Evolutionary conservation across 2,888 invertebrate species (phyloP), one percentile per base, ranked within the genome.

Genomic region (Bugulina stolonifera): DNA sequence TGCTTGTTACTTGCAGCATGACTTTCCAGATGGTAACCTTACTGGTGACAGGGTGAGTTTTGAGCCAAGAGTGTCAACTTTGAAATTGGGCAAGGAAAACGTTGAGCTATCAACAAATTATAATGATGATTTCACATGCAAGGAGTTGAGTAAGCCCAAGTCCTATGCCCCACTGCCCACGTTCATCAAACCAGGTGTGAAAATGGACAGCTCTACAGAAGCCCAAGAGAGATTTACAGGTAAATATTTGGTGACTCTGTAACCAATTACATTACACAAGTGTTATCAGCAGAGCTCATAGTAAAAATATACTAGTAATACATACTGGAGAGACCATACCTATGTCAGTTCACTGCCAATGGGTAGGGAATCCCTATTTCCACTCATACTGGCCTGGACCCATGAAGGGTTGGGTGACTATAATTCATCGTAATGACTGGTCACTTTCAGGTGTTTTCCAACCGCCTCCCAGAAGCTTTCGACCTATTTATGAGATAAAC

Each of bases 11-110:
- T 57, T n/a, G n/a, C n/a, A 64, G 64, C 64, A 64, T 32, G 64
- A 64, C 32, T 64, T 64, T 27, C 64, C 64, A 32, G 29, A 32
- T 29, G 64, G 64, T 3, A 34, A 27, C 18, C 3, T 18, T 25
- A n/a, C 32, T 14, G 64, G 64, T 29, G 64, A 64, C 29, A 64
- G 27, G 32, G 64, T 64, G 25, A 64, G 64, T n/a, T 64, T 29
- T 64, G 25, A 64, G n/a, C 64, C 64, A 34, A 22, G 25, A 32
- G 64, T 64, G 5, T 64, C 64, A 2, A 64, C 64, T 32, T 32
- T 64, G 32, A 64, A 64, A n/a, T n/a, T 64, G 32, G 64, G 64
- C 5, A 64, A 64, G n/a, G 64, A 64, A 34, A 64, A 64, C 32
- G 32, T 64, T 64, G 64, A 64, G n/a, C 5, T 64, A n/a, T 64